A percentile compares a stretch with the other conserved stretches of the same genome.
phyloP scores from a whole-genome alignment of 2,113 vertebrate species.

The Rhabdornis inornatus region DNA sequence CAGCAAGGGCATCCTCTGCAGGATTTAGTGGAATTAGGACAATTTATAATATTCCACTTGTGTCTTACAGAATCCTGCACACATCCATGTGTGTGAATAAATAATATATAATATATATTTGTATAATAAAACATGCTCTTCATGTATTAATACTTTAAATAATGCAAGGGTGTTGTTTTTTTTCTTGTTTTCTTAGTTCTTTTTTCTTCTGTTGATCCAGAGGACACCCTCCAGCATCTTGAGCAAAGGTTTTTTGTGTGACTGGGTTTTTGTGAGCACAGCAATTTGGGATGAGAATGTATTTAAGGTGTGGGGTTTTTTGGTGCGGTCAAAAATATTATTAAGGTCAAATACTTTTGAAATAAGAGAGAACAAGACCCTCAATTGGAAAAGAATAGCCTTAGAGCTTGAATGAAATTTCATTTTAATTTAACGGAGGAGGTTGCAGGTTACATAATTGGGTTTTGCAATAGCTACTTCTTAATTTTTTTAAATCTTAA shows the following conservation, averaged over 20 bases:
- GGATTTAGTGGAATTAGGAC: background rate
- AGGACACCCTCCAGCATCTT: background rate
- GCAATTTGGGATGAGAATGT: slow-evolving; percentile 5
- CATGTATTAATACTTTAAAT: background rate
- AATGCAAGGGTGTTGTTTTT: background rate
- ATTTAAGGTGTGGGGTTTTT: background rate
- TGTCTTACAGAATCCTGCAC: background rate
- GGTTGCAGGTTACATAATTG: background rate
- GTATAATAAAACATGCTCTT: background rate
- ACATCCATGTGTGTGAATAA: too few relatives aligned
- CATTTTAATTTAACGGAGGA: background rate
- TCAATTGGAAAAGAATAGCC: slow-evolving; percentile 15
- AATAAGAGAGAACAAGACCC: background rate
- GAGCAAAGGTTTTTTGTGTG: slow-evolving; percentile 42
- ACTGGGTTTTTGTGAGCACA: background rate
- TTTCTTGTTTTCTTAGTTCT: background rate
- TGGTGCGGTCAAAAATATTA: background rate
- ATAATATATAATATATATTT: too few relatives aligned
- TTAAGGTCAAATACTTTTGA: background rate
- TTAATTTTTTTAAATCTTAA: background rate
- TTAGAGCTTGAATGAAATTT: background rate
- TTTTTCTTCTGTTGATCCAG: background rate
- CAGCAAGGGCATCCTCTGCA: background rate
- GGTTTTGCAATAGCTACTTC: background rate
- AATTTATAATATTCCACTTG: background rate